A percentile compares a stretch with the other conserved stretches of the same genome.
These are phyloP conservation scores for Spisula subtruncata DNA, from an alignment of 2,888 invertebrate genomes.

Conservation along the genomic window DNA sequence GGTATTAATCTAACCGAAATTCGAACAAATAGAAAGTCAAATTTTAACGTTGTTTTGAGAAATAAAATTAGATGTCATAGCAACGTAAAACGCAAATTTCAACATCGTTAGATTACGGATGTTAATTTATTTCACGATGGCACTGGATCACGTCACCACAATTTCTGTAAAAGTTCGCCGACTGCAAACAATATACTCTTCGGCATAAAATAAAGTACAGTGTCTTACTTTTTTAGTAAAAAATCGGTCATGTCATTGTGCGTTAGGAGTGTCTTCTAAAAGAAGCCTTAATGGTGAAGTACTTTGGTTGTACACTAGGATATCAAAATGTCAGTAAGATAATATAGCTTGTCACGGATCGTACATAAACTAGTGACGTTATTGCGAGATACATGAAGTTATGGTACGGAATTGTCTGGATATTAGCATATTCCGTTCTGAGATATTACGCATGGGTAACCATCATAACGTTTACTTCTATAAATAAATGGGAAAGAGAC, in stretches of 20 bases:
- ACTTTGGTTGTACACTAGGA: not conserved
- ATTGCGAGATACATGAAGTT: not conserved
- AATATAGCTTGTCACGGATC: not conserved
- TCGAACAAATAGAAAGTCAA: no score
- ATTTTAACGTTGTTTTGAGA: no score
- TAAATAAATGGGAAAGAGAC: no score
- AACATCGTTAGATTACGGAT: no score
- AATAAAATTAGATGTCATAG: no score
- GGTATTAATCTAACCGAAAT: no score
- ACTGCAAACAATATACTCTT: no score
- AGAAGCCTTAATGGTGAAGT: not conserved
- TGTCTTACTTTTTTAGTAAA: not conserved
- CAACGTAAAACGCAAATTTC: no score
- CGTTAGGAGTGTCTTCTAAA: not conserved
- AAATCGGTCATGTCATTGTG: not conserved
- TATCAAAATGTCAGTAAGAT: not conserved
- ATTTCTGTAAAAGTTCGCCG: no score
- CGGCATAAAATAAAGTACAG: no score
- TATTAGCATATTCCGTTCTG: constrained; percentile 20
- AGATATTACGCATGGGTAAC: not conserved
- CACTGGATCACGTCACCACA: no score
- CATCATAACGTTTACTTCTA: not conserved
- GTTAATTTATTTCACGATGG: no score
- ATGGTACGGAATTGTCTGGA: not conserved
- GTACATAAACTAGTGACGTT: not conserved